A percentile compares a stretch with the other conserved stretches of the same genome.
Evolutionary conservation across 1,140 invertebrate genomes (phyloP).

Genomic region (Adoxophyes honmai): DNA sequence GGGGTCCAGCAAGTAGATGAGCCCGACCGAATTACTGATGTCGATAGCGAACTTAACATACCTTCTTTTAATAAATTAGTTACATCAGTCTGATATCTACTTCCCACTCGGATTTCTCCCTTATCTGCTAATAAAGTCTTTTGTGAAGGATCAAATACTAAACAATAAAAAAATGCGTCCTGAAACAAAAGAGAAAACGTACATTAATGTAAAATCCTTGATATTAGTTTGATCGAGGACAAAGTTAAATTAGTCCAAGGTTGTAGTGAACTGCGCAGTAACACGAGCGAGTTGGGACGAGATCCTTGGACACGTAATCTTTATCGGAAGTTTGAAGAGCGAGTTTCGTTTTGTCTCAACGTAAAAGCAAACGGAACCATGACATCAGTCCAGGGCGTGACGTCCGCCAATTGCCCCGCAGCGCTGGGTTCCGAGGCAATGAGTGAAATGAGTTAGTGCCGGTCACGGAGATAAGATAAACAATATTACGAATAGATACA

Average conservation of each 20-base stretch:
- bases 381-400: conserved; percentile 2
- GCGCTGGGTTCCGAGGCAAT: not conserved
- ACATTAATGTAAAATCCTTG: conserved; percentile 4
- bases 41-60: conserved; percentile 42
- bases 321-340: not conserved
- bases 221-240: not conserved
- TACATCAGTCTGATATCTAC: conserved; percentile 96
- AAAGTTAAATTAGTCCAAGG: not conserved
- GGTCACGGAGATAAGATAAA: conserved; percentile 9
- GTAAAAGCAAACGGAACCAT: not conserved
- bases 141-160: conserved; percentile 99
- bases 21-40: too few relatives aligned
- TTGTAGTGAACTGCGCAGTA: not conserved
- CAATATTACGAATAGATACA: conserved; percentile 3
- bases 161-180: conserved; percentile 99
- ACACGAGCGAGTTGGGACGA: not conserved
- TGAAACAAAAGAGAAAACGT: conserved; percentile 73
- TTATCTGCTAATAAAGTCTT: conserved; percentile 99
- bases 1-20: too few relatives aligned
- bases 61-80: conserved; percentile 85
- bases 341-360: not conserved
- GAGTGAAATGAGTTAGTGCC: conserved; percentile 1
- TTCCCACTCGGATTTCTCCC: conserved; percentile 94
- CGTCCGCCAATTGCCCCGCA: not conserved
- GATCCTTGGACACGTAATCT: not conserved